Evolutionary conservation across 2,888 invertebrate genomes (phyloP).

Genomic region (Drosophila quinaria): DNA sequence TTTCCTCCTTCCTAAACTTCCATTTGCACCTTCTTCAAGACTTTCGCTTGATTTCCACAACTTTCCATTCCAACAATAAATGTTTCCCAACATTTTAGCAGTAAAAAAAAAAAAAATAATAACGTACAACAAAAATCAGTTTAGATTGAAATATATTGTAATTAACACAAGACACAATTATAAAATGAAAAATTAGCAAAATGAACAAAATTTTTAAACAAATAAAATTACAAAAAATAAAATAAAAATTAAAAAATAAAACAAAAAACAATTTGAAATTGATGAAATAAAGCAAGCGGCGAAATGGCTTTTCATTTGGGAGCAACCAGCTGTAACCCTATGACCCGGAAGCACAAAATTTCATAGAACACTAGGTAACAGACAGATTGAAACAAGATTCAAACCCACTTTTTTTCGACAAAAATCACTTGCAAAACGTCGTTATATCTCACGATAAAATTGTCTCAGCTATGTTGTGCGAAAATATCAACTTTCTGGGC

Average conservation of each 20-base stretch:
- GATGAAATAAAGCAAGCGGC: slow-evolving; percentile 57
- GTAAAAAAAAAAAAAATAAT: slow-evolving; percentile 26
- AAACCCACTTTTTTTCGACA: no score
- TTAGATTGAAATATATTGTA: slow-evolving; percentile 80
- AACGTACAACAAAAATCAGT: slow-evolving; percentile 62
- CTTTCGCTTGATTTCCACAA: slow-evolving; percentile 47
- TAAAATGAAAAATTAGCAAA: slow-evolving; percentile 73
- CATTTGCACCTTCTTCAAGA: slow-evolving; percentile 47
- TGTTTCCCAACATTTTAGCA: slow-evolving; percentile 60
- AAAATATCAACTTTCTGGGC: no score
- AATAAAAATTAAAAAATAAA: slow-evolving; percentile 35
- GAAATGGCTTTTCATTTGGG: slow-evolving; percentile 29
- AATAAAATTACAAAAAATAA: slow-evolving; percentile 73
- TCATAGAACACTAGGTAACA: background rate
- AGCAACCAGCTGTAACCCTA: slow-evolving; percentile 1
- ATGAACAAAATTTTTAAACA: slow-evolving; percentile 82
- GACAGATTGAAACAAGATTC: no score
- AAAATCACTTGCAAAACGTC: no score
- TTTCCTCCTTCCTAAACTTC: slow-evolving; percentile 28
- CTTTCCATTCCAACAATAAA: slow-evolving; percentile 38
- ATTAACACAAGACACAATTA: slow-evolving; percentile 76
- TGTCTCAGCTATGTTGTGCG: no score
- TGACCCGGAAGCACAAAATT: slow-evolving; percentile 49
- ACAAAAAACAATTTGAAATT: slow-evolving; percentile 69
- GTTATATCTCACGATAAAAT: no score